Evolutionary conservation across 2,888 invertebrate genomes (phyloP).

Genomic region (Leptura quadrifasciata): DNA sequence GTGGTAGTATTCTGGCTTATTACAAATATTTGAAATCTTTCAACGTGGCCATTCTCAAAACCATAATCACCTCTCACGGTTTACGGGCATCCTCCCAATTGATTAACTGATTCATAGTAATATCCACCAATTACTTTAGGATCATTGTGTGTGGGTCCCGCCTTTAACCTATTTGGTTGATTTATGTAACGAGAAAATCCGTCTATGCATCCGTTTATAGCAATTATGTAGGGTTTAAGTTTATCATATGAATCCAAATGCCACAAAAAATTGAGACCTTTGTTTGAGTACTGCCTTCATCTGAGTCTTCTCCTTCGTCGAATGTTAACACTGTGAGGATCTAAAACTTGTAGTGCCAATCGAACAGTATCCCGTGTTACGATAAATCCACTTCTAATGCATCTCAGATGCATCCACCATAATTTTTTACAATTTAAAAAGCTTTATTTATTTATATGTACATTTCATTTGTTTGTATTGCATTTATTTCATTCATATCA

Average conservation of each 20-base stretch:
- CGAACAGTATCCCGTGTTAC: conserved; percentile 12
- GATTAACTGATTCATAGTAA: neutral
- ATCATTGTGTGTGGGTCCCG: neutral
- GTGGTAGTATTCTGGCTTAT: too few relatives aligned
- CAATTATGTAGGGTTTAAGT: too few relatives aligned
- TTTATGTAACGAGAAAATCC: conserved; percentile 2
- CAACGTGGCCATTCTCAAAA: neutral
- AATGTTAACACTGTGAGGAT: neutral
- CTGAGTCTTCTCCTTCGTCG: neutral
- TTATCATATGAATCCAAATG: conserved; percentile 27
- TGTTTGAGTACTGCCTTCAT: conserved; percentile 1
- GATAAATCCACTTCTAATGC: neutral
- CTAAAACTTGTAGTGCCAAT: conserved; percentile 12
- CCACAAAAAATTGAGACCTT: conserved; percentile 24
- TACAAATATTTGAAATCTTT: too few relatives aligned
- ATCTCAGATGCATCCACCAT: too few relatives aligned
- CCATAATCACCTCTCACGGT: neutral
- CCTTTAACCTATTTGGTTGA: conserved; percentile 9
- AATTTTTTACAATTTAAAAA: too few relatives aligned
- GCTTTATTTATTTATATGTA: too few relatives aligned
- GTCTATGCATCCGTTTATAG: too few relatives aligned
- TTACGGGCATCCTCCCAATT: neutral
- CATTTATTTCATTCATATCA: too few relatives aligned
- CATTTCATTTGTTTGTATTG: too few relatives aligned
- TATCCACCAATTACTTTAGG: neutral